A percentile compares a stretch with the other conserved stretches of the same genome.
Evolutionary conservation across 2,888 invertebrate species (phyloP).

Genomic region (Caenorhabditis zanzibari): DNA sequence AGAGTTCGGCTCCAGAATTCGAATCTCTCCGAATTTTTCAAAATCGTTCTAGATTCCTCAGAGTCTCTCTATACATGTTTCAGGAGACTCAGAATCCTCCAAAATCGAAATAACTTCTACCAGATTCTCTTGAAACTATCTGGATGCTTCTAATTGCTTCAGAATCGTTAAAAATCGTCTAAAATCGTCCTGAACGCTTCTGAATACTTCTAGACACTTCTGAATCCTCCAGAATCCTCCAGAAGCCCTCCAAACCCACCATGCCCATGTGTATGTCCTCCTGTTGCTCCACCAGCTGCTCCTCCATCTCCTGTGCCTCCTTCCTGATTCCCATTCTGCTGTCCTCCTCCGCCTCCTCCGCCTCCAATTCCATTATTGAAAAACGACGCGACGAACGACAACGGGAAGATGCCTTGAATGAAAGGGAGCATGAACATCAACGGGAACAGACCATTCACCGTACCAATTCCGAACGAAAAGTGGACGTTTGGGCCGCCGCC

Average conservation of each 20-base stretch:
- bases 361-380: constrained; percentile 61
- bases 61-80: too few relatives aligned
- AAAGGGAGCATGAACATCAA: constrained; percentile 45
- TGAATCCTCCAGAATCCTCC: background rate
- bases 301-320: background rate
- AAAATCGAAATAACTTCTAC: too few relatives aligned
- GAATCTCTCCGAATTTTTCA: too few relatives aligned
- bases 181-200: too few relatives aligned
- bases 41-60: too few relatives aligned
- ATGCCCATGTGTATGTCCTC: background rate
- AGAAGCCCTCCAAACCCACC: too few relatives aligned
- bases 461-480: constrained; percentile 82
- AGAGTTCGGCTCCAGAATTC: too few relatives aligned
- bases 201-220: background rate
- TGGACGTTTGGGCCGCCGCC: constrained; percentile 78
- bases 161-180: too few relatives aligned
- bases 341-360: constrained; percentile 18
- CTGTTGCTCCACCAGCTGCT: background rate
- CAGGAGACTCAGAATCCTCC: too few relatives aligned
- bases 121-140: too few relatives aligned
- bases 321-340: background rate
- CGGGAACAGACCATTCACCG: constrained; percentile 30
- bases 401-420: constrained; percentile 77
- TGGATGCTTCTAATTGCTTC: too few relatives aligned
- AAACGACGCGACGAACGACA: constrained; percentile 81